Evolutionary conservation across 2,797 vertebrate genomes (phyloP), one percentile per base, ranked within the genome.

Genomic region (Kryptopterus vitreolus): DNA sequence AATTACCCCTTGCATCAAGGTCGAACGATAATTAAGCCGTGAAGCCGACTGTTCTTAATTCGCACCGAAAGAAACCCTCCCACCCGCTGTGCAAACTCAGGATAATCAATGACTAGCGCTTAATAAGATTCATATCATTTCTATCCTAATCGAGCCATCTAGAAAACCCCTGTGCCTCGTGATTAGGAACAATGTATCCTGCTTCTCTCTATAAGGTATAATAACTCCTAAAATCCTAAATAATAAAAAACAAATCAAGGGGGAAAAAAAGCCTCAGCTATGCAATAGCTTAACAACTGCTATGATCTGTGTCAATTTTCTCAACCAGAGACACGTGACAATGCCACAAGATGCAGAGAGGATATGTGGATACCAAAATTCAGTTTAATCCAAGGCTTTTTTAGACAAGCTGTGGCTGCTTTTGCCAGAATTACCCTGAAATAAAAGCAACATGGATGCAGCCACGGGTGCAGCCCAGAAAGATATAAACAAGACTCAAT

Each of bases 1-100:
- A 72, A 48, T 24, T 31, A 61, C 7, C 46, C 61, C 75, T 77
- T 53, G 66, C 77, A 82, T 31, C 74, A 78, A 86, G 86, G 84
- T 82, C 85, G 52, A 38, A 50, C 68, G 79, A 72, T 80, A 84
- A 85, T 84, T 85, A 84, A 78, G 65, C 59, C 8, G 62, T 72
- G 76, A 79, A 85, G 76, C 84, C 80, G 76, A 73, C 82, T 82
- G 83, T 87, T 81, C 43, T 59, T 86, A 86, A 86, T 85, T 70
- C 18, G 43, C 58, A 46, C 71, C 76, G 29, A 72, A 81, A 24
- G 57, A 55, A 26, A 65, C 22, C 31, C 62, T 12, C 75, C 46
- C n/a, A 29, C 35, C 57, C 46, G 13, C 31, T 62, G n/a, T 78
- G 13, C 48, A 35, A 20, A 52, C 8, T 46, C n/a, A 8, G 38